Conservation (phyloP, 2,797 vertebrate species). For the Hozukius guyotensis region DNA sequence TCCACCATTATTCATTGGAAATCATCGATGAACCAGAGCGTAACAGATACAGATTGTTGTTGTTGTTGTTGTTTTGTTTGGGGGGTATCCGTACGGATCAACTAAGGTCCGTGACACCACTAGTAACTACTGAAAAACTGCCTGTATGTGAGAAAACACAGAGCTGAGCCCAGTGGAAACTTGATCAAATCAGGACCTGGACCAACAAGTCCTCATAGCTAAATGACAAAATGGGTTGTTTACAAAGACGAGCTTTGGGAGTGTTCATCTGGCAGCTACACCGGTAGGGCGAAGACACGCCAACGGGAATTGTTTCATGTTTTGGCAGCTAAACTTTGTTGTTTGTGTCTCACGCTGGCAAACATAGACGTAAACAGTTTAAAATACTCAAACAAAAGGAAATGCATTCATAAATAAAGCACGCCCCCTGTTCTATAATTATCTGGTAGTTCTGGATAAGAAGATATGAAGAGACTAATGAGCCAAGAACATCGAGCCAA, state of each 20-base stretch:
- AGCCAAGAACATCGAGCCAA: slow-evolving; percentile 11
- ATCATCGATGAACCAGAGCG: too few relatives aligned
- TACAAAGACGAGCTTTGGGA: background rate
- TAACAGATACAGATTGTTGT: too few relatives aligned
- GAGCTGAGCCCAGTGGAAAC: background rate
- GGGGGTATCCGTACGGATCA: too few relatives aligned
- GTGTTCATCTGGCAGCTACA: too few relatives aligned
- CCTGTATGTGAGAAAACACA: background rate
- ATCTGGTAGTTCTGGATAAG: background rate
- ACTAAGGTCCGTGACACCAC: accelerated
- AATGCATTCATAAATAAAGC: background rate
- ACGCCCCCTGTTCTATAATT: background rate
- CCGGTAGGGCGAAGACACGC: background rate
- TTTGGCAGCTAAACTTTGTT: background rate
- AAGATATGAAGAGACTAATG: background rate
- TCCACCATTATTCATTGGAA: accelerated
- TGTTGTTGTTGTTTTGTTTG: too few relatives aligned
- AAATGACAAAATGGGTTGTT: background rate
- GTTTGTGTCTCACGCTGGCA: background rate
- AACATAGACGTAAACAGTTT: background rate
- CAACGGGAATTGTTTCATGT: background rate
- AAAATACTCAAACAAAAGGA: background rate
- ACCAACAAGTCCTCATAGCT: background rate
- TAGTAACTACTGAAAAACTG: background rate
- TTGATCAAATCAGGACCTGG: too few relatives aligned